Evolutionary conservation across 2,797 vertebrate genomes (phyloP).

Genomic region (Muscicapa striata): DNA sequence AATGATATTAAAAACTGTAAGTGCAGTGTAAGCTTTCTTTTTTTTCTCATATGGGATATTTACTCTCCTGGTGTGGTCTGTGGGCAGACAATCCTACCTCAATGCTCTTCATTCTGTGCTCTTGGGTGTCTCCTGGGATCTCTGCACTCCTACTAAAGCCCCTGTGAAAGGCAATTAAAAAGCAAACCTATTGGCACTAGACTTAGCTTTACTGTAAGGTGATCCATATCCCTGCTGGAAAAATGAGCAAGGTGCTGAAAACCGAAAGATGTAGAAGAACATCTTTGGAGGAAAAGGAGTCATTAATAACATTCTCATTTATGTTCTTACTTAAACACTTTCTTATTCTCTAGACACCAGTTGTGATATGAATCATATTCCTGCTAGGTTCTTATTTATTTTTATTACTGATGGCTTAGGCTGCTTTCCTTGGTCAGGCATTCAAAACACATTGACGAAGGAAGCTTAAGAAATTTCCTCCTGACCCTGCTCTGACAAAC

Average conservation of each 20-base stretch:
- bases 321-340: constrained; percentile 4
- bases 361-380: background rate
- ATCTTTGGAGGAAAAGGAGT: background rate
- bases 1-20: background rate
- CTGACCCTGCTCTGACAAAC: background rate
- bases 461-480: background rate
- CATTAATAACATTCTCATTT: background rate
- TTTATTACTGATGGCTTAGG: background rate
- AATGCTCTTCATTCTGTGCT: background rate
- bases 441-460: background rate
- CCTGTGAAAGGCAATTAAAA: constrained; percentile 1
- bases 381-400: background rate
- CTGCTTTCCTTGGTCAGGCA: background rate
- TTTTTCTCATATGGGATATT: background rate
- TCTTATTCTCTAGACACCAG: background rate
- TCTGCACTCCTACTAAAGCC: background rate
- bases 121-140: background rate
- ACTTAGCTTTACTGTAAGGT: background rate
- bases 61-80: background rate
- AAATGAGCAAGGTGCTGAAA: background rate
- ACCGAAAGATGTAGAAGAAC: background rate
- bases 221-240: background rate
- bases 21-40: background rate
- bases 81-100: background rate
- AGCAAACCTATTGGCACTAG: background rate